Percentiles rank a stretch among this genome's conserved stretches.
Evolutionary conservation across 2,797 vertebrate species (phyloP).

Genomic region (Gymnothorax javanicus): DNA sequence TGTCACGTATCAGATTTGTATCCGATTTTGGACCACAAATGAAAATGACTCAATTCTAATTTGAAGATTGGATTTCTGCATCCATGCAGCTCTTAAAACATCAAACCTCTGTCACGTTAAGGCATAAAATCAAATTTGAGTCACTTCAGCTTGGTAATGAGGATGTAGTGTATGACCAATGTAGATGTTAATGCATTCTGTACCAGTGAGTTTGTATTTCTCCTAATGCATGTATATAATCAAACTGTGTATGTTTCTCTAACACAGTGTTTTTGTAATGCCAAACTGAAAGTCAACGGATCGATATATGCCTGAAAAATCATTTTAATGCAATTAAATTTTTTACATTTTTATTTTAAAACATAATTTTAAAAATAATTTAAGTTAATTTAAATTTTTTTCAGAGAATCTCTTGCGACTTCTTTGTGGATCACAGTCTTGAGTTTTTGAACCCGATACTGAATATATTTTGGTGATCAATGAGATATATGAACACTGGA

Average conservation of each 20-base stretch:
- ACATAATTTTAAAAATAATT: too few relatives aligned
- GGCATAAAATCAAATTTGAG: too few relatives aligned
- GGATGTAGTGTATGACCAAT: too few relatives aligned
- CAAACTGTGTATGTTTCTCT: too few relatives aligned
- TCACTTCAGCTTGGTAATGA: neutral
- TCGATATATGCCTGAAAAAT: conserved; percentile 30
- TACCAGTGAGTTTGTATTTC: too few relatives aligned
- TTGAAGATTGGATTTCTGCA: too few relatives aligned
- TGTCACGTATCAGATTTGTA: neutral
- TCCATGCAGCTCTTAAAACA: too few relatives aligned
- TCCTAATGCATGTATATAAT: neutral
- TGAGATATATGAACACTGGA: neutral
- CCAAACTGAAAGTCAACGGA: conserved; percentile 33
- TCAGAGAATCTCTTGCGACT: neutral
- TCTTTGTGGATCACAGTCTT: neutral
- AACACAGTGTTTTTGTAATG: neutral
- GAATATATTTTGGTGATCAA: neutral
- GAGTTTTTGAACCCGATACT: neutral
- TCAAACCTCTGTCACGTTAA: too few relatives aligned
- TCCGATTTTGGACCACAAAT: neutral
- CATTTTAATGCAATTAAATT: too few relatives aligned
- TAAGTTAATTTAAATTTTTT: too few relatives aligned
- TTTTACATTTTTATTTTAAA: too few relatives aligned
- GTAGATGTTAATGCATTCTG: neutral
- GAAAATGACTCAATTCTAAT: too few relatives aligned